A percentile compares a stretch with the other conserved stretches of the same genome.
These are phyloP conservation scores for Bursaphelenchus okinawaensis DNA, from an alignment of 2,888 invertebrate species.

Conservation along the genomic window DNA sequence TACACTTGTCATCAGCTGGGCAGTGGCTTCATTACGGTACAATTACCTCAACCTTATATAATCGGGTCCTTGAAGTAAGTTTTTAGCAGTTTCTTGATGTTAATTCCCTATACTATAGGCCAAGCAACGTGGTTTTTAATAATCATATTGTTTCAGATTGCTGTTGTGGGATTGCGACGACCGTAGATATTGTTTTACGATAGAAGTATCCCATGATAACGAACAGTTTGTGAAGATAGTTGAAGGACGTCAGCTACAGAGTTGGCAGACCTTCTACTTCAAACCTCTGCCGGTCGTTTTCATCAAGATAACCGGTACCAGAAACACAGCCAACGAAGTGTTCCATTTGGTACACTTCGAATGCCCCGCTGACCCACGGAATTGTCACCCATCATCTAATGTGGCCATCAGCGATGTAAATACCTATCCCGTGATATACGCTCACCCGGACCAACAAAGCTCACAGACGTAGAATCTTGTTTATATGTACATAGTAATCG, in stretches of 20 bases:
- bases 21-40: constrained; percentile 86
- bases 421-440: neutral
- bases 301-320: constrained; percentile 83
- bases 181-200: constrained; percentile 61
- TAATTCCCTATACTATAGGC: constrained; percentile 4
- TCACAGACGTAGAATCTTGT: neutral
- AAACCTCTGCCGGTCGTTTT: constrained; percentile 79
- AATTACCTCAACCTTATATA: constrained; percentile 90
- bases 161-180: constrained; percentile 86
- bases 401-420: neutral
- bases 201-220: constrained; percentile 61
- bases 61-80: constrained; percentile 67
- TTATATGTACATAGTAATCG: neutral
- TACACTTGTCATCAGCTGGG: constrained; percentile 68
- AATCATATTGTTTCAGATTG: too few species aligned
- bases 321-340: constrained; percentile 71
- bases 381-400: neutral
- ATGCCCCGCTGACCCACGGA: constrained; percentile 69
- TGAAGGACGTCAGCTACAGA: constrained; percentile 71
- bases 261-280: constrained; percentile 89
- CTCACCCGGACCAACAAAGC: neutral
- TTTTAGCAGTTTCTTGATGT: neutral
- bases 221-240: constrained; percentile 67
- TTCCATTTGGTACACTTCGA: constrained; percentile 97
- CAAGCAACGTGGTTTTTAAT: too few species aligned